Percentiles rank a stretch among this genome's conserved stretches.
Evolutionary conservation across 2,888 invertebrate genomes (phyloP).

Genomic region (Sisyra nigra): DNA sequence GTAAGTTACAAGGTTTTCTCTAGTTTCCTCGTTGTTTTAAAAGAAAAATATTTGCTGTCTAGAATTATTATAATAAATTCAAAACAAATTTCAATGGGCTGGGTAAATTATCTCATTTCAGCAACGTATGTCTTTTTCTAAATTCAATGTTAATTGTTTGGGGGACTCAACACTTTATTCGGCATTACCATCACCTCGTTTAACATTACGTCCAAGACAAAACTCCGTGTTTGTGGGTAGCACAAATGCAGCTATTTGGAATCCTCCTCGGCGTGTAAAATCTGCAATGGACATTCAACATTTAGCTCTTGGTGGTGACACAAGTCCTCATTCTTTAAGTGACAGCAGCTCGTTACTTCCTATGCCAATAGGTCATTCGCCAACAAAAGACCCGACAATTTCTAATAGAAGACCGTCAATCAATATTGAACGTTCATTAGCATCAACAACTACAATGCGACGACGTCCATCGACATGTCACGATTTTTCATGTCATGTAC

Average conservation of each 20-base stretch:
- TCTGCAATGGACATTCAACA: constrained; percentile 75
- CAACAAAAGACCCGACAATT: constrained; percentile 1
- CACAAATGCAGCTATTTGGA: constrained; percentile 44
- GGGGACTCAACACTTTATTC: constrained; percentile 28
- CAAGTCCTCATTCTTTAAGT: constrained; percentile 15
- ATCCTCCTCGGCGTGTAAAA: constrained; percentile 60
- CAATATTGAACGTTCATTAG: constrained; percentile 19
- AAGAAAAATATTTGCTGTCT: background rate
- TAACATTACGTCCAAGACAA: constrained; percentile 39
- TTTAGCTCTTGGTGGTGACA: constrained; percentile 36
- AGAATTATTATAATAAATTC: background rate
- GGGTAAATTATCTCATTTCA: constrained; percentile 23
- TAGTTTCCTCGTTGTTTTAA: background rate
- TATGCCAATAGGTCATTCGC: constrained; percentile 18
- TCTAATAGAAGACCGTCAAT: constrained; percentile 19
- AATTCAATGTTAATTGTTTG: constrained; percentile 47
- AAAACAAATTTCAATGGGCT: background rate
- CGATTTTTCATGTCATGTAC: constrained; percentile 6
- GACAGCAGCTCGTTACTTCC: constrained; percentile 23
- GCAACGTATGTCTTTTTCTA: constrained; percentile 55
- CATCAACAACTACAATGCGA: background rate
- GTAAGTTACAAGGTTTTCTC: constrained; percentile 1
- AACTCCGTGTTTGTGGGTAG: constrained; percentile 78
- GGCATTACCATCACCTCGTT: constrained; percentile 25
- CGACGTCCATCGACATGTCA: constrained; percentile 6